A percentile compares a stretch with the other conserved stretches of the same genome.
Evolutionary conservation across 1,140 invertebrate genomes (phyloP).

Genomic region (Procambarus virginalis): DNA sequence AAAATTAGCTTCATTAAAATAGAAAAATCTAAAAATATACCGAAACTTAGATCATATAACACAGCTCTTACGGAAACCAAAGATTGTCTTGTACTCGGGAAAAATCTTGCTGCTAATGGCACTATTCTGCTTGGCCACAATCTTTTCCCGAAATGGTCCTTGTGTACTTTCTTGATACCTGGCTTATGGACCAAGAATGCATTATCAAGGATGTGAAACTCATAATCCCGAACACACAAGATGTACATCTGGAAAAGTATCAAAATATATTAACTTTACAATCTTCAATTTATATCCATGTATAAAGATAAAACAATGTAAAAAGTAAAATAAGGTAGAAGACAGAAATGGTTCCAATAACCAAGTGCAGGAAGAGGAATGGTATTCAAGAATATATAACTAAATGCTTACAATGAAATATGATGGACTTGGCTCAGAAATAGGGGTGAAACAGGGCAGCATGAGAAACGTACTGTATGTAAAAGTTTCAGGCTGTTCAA

Average conservation of each 20-base stretch:
- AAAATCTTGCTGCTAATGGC: conserved; percentile 49
- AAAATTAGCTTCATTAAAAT: neutral
- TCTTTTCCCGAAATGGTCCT: conserved; percentile 25
- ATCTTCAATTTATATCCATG: too few relatives aligned
- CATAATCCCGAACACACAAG: conserved; percentile 55
- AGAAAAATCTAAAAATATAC: neutral
- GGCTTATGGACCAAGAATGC: conserved; percentile 54
- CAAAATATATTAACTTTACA: too few relatives aligned
- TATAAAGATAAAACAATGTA: neutral
- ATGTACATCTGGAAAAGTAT: conserved; percentile 48
- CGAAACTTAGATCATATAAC: conserved; percentile 18
- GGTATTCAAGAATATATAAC: too few relatives aligned
- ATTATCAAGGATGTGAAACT: conserved; percentile 56
- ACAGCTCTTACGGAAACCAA: conserved; percentile 39
- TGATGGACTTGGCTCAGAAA: too few relatives aligned
- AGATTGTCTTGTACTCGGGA: conserved; percentile 52
- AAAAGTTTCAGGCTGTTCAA: too few relatives aligned
- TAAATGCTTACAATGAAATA: too few relatives aligned
- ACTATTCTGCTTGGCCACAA: conserved; percentile 48
- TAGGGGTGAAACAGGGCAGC: too few relatives aligned
- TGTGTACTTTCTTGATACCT: conserved; percentile 49
- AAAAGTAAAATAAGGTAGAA: neutral
- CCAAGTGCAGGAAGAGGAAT: too few relatives aligned
- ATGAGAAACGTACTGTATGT: too few relatives aligned
- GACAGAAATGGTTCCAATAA: too few relatives aligned